phyloP scores from a whole-genome alignment of 2,888 invertebrate species.

The Melieria omissa region DNA sequence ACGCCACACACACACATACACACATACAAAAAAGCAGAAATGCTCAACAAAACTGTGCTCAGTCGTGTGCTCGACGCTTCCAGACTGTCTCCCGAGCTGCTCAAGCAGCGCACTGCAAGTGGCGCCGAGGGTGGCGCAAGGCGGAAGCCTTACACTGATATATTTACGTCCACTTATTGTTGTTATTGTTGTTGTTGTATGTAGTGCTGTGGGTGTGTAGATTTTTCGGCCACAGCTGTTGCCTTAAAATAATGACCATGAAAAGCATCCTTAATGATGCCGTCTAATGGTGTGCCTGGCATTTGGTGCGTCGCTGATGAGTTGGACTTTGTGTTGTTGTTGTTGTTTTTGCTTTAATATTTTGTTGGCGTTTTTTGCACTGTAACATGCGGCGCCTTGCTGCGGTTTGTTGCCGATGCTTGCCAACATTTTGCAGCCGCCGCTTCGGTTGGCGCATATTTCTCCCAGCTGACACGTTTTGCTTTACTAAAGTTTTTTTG shows the following conservation, averaged over 20 bases:
- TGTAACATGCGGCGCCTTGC: too few species aligned
- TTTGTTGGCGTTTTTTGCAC: not conserved
- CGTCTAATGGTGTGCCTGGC: constrained; percentile 56
- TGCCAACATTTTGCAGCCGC: not conserved
- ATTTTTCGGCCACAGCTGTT: constrained; percentile 61
- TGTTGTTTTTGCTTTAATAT: not conserved
- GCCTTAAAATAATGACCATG: constrained; percentile 66
- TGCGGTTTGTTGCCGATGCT: too few species aligned
- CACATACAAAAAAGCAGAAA: too few species aligned
- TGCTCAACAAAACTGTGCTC: too few species aligned
- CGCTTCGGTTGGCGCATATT: not conserved
- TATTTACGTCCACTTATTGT: too few species aligned
- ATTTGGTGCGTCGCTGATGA: not conserved
- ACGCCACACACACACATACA: too few species aligned
- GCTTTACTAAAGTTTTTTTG: not conserved
- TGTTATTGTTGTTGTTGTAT: too few species aligned
- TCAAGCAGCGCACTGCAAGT: too few species aligned
- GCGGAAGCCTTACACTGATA: too few species aligned
- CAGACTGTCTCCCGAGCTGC: too few species aligned
- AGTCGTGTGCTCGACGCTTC: too few species aligned
- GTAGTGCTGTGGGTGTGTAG: not conserved
- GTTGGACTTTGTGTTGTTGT: not conserved
- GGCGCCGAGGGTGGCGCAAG: too few species aligned
- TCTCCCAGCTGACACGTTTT: not conserved
- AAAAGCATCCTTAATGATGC: constrained; percentile 67